These are phyloP conservation scores for Eremobia ochroleuca DNA, from an alignment of 2,888 invertebrate genomes.

Conservation along the genomic window DNA sequence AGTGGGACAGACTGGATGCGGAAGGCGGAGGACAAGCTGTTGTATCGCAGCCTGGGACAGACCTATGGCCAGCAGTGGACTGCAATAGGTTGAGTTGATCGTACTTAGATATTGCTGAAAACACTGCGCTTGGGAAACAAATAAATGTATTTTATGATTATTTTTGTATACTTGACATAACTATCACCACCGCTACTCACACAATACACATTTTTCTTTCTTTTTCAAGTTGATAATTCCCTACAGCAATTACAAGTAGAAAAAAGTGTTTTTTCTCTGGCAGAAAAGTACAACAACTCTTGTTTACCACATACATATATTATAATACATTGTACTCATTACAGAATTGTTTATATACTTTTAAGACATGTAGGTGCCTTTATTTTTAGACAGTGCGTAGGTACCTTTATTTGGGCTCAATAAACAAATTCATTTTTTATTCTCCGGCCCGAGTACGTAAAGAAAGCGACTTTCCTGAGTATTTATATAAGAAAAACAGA, in stretches of 20 bases:
- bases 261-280: neutral
- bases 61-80: too few species aligned
- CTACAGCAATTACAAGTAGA: neutral
- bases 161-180: neutral
- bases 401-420: slow-evolving; percentile 2
- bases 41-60: too few species aligned
- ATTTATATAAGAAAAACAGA: slow-evolving; percentile 28
- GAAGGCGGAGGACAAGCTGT: too few species aligned
- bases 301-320: neutral
- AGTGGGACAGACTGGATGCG: too few species aligned
- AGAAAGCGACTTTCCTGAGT: slow-evolving; percentile 38
- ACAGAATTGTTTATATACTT: slow-evolving; percentile 18
- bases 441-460: slow-evolving; percentile 13
- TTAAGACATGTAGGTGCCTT: slow-evolving; percentile 14
- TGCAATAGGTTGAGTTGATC: too few species aligned
- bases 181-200: neutral
- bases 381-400: too few species aligned
- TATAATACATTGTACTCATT: neutral
- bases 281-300: neutral
- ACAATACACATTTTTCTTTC: neutral
- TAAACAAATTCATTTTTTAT: slow-evolving; percentile 43
- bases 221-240: neutral
- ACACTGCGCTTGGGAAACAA: neutral
- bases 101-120: neutral
- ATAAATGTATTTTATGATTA: neutral